Evolutionary conservation across 1,140 invertebrate genomes (phyloP).

Genomic region (Agraylea sexmaculata): DNA sequence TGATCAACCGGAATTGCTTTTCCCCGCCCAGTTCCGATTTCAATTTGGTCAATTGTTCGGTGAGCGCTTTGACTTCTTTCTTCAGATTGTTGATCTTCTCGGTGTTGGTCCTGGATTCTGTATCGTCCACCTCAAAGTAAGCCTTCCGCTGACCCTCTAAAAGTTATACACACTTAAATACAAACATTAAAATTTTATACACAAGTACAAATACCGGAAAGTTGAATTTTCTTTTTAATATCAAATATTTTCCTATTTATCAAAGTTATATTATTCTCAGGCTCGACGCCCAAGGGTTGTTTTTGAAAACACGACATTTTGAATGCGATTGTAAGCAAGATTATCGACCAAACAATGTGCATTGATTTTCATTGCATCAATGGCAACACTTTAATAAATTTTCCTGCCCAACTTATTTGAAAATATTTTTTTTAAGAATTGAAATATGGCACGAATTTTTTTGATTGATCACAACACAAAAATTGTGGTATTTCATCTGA

Average conservation of each 20-base stretch:
- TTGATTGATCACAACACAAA: background rate
- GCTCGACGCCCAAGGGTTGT: constrained; percentile 38
- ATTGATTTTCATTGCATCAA: background rate
- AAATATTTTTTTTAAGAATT: background rate
- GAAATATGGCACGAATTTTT: background rate
- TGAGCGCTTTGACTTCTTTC: constrained; percentile 54
- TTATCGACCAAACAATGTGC: background rate
- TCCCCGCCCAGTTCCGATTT: constrained; percentile 39
- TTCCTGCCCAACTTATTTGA: background rate
- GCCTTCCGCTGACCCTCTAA: constrained; percentile 73
- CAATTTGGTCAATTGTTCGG: constrained; percentile 44
- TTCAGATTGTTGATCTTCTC: constrained; percentile 60
- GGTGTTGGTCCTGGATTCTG: constrained; percentile 55
- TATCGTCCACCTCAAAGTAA: constrained; percentile 64
- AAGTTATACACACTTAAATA: constrained; percentile 14
- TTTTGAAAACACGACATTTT: constrained; percentile 33
- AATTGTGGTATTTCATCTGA: no score
- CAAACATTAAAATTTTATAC: constrained; percentile 1
- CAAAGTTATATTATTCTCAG: constrained; percentile 45
- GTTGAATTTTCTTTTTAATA: constrained; percentile 2
- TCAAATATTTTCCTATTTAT: constrained; percentile 66
- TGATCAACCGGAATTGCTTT: constrained; percentile 32
- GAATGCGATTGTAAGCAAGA: background rate
- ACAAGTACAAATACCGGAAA: no score
- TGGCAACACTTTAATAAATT: background rate